Percentiles rank a stretch among this genome's conserved stretches.
phyloP scores from a whole-genome alignment of 2,113 vertebrate genomes.

The Takifugu bimaculatus region DNA sequence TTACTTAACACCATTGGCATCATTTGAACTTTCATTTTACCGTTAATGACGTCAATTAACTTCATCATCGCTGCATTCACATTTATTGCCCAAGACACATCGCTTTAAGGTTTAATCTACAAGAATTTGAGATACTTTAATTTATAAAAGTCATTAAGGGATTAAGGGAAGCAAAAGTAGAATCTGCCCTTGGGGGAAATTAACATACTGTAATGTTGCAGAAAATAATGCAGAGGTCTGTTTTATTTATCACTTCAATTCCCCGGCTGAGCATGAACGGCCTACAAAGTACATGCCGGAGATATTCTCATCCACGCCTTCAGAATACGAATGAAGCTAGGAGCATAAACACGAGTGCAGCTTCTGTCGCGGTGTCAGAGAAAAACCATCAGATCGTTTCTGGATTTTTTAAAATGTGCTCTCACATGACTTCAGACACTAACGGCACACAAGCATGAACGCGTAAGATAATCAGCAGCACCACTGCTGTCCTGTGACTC shows the following conservation, averaged over 20 bases:
- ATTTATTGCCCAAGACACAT: not conserved
- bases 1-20: too few relatives aligned
- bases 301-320: constrained; percentile 20
- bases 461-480: constrained; percentile 53
- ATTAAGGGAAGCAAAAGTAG: not conserved
- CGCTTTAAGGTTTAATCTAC: not conserved
- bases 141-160: not conserved
- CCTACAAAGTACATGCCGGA: constrained; percentile 3
- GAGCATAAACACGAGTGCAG: constrained; percentile 9
- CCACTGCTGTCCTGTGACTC: constrained; percentile 62
- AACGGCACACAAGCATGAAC: constrained; percentile 22
- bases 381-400: not conserved
- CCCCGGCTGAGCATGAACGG: constrained; percentile 2
- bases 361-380: not conserved
- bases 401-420: constrained; percentile 1
- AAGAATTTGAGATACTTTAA: not conserved
- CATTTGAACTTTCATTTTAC: too few relatives aligned
- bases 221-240: not conserved
- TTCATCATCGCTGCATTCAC: too few relatives aligned
- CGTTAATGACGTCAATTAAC: too few relatives aligned
- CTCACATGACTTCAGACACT: not conserved
- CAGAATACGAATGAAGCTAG: constrained; percentile 30
- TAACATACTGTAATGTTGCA: not conserved
- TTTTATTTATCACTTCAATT: constrained; percentile 27
- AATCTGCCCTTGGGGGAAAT: not conserved